These are phyloP conservation scores for Chionodraco myersi DNA, from an alignment of 2,113 vertebrate genomes.

Conservation along the genomic window DNA sequence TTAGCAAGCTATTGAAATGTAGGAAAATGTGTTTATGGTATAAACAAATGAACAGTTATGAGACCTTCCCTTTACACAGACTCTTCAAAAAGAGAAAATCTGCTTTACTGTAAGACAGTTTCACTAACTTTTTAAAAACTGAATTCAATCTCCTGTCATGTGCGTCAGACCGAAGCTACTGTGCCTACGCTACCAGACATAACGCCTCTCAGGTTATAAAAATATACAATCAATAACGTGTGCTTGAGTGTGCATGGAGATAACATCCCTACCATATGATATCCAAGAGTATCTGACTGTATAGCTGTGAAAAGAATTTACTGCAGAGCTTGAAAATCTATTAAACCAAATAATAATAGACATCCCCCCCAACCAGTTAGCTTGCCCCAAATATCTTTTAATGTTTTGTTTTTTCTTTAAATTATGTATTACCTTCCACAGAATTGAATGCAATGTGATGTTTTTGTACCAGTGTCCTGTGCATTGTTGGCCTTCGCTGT, in stretches of 20 bases:
- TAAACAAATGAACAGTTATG: not conserved
- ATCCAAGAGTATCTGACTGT: not conserved
- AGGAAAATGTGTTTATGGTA: not conserved
- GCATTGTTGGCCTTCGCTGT: slow-evolving; percentile 18
- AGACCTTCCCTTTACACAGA: not conserved
- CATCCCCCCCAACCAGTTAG: slow-evolving; percentile 12
- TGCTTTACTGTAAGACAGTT: not conserved
- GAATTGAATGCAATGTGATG: not conserved
- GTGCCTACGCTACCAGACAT: no score
- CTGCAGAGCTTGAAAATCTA: slow-evolving; percentile 32
- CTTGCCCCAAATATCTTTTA: slow-evolving; percentile 23
- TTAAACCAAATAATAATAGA: slow-evolving; percentile 13
- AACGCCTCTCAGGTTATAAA: no score
- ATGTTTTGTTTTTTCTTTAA: slow-evolving; percentile 34
- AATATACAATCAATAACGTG: not conserved
- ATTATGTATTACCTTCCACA: slow-evolving; percentile 26
- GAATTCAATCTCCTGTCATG: no score
- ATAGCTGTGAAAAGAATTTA: slow-evolving; percentile 33
- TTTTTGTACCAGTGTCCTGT: not conserved
- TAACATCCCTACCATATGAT: not conserved
- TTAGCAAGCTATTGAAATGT: not conserved
- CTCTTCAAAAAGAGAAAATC: not conserved
- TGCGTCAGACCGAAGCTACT: not conserved
- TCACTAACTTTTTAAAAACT: not conserved
- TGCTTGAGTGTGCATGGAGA: not conserved